A percentile compares a stretch with the other conserved stretches of the same genome.
Conservation (phyloP, 2,888 invertebrate species). For the Margaritifera margaritifera region DNA sequence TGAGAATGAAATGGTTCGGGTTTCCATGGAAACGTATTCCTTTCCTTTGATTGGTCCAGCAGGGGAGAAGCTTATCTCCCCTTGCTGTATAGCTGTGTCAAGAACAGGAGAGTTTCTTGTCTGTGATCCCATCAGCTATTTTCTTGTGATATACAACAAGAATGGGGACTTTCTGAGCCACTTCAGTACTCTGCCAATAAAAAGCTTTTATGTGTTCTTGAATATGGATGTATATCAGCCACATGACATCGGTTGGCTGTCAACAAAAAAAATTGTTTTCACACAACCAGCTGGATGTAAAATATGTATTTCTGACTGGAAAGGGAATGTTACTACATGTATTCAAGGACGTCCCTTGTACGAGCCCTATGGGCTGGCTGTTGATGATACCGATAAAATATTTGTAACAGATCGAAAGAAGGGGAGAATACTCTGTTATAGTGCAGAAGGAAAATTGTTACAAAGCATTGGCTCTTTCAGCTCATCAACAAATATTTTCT, state of each 20-base stretch:
- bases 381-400: conserved; percentile 24
- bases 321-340: conserved; percentile 8
- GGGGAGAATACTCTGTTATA: conserved; percentile 30
- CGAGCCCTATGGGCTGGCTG: conserved; percentile 25
- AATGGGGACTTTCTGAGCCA: conserved; percentile 21
- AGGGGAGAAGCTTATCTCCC: conserved; percentile 21
- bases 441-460: conserved; percentile 19
- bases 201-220: conserved; percentile 15
- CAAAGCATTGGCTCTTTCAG: conserved; percentile 21
- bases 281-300: conserved; percentile 22
- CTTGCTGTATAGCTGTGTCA: conserved; percentile 19
- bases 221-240: conserved; percentile 20
- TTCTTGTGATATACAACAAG: conserved; percentile 24
- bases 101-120: conserved; percentile 20
- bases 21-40: too few relatives aligned
- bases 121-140: conserved; percentile 22
- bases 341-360: conserved; percentile 25
- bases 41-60: conserved; percentile 22
- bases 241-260: conserved; percentile 25
- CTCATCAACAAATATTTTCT: conserved; percentile 8
- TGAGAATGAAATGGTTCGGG: too few relatives aligned
- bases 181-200: conserved; percentile 28
- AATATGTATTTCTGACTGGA: conserved; percentile 20
- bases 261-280: conserved; percentile 20
- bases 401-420: conserved; percentile 26